phyloP scores from a whole-genome alignment of 2,797 vertebrate species.

The Muscicapa striata region DNA sequence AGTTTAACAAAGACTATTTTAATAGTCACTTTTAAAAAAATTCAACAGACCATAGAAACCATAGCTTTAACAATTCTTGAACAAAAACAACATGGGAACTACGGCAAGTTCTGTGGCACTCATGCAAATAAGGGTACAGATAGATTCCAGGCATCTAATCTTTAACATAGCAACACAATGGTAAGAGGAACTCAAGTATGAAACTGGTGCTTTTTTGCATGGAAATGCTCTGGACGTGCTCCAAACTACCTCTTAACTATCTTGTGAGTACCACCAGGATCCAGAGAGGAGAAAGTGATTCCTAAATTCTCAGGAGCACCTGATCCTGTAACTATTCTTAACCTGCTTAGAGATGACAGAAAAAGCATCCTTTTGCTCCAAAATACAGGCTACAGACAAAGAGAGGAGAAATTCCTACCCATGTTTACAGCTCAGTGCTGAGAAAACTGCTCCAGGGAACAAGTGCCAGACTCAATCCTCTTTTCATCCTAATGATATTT shows the following conservation, averaged over 20 bases:
- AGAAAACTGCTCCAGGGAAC: neutral
- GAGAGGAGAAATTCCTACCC: neutral
- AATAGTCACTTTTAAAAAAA: neutral
- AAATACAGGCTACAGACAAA: neutral
- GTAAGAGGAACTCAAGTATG: neutral
- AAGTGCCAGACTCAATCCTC: neutral
- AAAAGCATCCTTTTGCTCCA: neutral
- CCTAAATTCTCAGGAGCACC: neutral
- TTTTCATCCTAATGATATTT: neutral
- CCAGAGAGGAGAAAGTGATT: neutral
- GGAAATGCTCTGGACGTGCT: neutral
- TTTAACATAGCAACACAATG: rapidly evolving
- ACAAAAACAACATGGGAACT: neutral
- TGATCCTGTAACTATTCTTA: neutral
- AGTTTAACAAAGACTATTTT: neutral
- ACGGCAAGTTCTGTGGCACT: neutral
- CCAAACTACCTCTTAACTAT: neutral
- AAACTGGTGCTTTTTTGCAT: neutral
- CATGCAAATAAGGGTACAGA: neutral
- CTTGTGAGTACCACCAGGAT: neutral
- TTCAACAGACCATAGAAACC: neutral
- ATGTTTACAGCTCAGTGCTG: neutral
- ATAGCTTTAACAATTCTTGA: neutral
- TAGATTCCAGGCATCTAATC: neutral
- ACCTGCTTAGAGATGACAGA: neutral